Evolutionary conservation across 2,888 invertebrate genomes (phyloP).

Genomic region (Peribatodes rhomboidaria): DNA sequence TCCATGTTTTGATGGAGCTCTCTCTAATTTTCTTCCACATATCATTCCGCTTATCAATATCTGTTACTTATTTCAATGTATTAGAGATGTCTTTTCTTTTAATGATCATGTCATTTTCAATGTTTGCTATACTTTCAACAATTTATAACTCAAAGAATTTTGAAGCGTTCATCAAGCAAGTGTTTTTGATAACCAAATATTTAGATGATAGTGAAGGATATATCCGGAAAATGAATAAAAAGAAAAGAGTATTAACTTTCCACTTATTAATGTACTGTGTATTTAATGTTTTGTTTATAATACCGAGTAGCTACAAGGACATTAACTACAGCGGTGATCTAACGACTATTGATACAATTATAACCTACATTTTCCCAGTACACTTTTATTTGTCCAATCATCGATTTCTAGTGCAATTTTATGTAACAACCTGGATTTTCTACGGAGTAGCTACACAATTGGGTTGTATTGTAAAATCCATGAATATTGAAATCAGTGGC

Average conservation of each 20-base stretch:
- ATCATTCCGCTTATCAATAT: background rate
- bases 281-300: background rate
- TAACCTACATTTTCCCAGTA: background rate
- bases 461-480: slow-evolving; percentile 10
- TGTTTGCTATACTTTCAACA: background rate
- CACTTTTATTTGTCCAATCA: background rate
- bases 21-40: slow-evolving; percentile 1
- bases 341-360: background rate
- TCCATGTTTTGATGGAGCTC: background rate
- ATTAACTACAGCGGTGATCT: background rate
- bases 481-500: slow-evolving; percentile 9
- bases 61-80: background rate
- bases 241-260: background rate
- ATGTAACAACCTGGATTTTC: background rate
- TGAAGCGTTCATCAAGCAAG: background rate
- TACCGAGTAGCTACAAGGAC: too few relatives aligned
- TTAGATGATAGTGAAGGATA: background rate
- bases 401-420: slow-evolving; percentile 12
- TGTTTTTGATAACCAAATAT: background rate
- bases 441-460: background rate
- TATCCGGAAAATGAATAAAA: background rate
- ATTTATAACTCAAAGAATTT: background rate
- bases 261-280: background rate
- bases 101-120: background rate
- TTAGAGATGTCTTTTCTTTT: background rate